These are phyloP conservation scores for Toxotes lorentzi DNA, from an alignment of 2,797 vertebrate genomes.

Conservation along the genomic window DNA sequence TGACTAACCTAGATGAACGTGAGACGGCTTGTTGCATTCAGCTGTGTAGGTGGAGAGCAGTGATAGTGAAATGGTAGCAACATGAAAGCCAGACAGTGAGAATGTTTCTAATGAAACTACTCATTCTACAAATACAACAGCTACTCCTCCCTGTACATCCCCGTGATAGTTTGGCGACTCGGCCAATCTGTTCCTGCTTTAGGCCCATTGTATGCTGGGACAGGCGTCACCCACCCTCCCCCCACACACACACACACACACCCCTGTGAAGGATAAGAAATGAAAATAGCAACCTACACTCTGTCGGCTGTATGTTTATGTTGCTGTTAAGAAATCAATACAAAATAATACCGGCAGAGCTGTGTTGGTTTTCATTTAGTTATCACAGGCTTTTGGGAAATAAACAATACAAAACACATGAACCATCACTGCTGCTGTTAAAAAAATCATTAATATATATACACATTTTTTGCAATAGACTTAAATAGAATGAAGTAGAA, in stretches of 20 bases:
- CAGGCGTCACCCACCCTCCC: not conserved
- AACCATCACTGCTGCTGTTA: not conserved
- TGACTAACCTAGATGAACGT: not conserved
- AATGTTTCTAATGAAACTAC: not conserved
- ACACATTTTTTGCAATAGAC: not conserved
- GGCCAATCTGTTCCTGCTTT: slow-evolving; percentile 1
- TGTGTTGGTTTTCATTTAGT: not conserved
- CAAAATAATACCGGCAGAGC: not conserved
- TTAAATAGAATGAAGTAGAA: not conserved
- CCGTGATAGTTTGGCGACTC: not conserved
- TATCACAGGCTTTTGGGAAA: not conserved
- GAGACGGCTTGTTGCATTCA: not conserved
- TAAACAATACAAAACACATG: not conserved
- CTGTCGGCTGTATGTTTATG: no score
- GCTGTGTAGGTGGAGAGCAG: not conserved
- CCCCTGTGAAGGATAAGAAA: not conserved
- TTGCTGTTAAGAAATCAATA: not conserved
- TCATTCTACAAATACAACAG: not conserved
- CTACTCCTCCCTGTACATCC: not conserved
- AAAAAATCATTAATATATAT: not conserved
- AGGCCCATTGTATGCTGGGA: not conserved
- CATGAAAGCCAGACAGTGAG: not conserved
- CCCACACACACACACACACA: no score
- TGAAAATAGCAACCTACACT: no score
- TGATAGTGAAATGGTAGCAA: not conserved